Evolutionary conservation across 2,113 vertebrate species (phyloP).

Genomic region (Corythaixoides concolor): DNA sequence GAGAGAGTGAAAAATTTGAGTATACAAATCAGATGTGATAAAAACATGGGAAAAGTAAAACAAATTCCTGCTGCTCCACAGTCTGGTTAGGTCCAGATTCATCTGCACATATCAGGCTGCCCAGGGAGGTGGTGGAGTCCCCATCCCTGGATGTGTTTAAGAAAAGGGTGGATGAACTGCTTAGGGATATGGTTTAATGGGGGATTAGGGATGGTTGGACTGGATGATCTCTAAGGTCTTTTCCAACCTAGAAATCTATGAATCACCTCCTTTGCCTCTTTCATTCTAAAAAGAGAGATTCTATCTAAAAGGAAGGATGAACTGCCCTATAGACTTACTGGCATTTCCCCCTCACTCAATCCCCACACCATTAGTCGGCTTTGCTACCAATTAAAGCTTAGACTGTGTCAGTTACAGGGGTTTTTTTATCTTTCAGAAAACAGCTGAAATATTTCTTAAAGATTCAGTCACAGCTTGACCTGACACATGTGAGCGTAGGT

Average conservation of each 20-base stretch:
- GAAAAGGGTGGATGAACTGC: no score
- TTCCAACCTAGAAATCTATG: no score
- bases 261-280: neutral
- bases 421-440: conserved; percentile 24
- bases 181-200: no score
- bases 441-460: neutral
- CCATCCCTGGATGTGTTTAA: no score
- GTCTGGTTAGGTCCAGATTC: neutral
- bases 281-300: neutral
- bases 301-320: neutral
- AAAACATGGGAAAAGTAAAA: neutral
- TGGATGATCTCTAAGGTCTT: no score
- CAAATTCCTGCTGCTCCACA: neutral
- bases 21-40: neutral
- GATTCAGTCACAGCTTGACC: neutral
- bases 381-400: neutral
- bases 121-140: no score
- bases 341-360: neutral
- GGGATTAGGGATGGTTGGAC: no score
- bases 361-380: neutral
- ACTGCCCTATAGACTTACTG: neutral
- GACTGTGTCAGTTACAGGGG: neutral
- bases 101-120: neutral
- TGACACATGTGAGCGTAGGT: rapidly evolving
- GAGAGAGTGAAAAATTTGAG: neutral